phyloP scores from a whole-genome alignment of 1,140 invertebrate species.

The Propsilocerus akamusi region DNA sequence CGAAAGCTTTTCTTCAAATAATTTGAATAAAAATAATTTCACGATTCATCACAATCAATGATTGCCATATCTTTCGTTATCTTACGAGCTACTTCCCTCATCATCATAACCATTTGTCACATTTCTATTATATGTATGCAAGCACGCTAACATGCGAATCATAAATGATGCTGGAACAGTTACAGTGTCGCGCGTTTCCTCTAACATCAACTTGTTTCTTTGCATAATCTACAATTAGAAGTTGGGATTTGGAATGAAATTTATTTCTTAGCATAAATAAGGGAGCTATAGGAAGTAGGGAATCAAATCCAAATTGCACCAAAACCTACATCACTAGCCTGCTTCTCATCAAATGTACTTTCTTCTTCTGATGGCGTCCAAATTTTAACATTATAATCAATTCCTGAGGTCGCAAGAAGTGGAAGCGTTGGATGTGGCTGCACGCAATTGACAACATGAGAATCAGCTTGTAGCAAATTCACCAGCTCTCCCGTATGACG shows the following conservation, averaged over 20 bases:
- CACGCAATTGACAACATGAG: constrained; percentile 72
- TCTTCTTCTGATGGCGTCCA: constrained; percentile 52
- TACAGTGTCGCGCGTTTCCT: constrained; percentile 76
- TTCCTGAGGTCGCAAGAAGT: constrained; percentile 69
- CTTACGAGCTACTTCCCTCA: too few relatives aligned
- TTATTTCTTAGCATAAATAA: constrained; percentile 2
- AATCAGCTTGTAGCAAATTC: constrained; percentile 68
- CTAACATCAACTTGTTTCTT: constrained; percentile 70
- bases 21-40: too few relatives aligned
- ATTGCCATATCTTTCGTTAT: too few relatives aligned
- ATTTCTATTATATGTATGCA: constrained; percentile 29
- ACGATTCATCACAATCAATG: too few relatives aligned
- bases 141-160: constrained; percentile 65
- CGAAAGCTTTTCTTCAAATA: too few relatives aligned
- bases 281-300: neutral
- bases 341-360: constrained; percentile 39
- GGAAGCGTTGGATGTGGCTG: constrained; percentile 71
- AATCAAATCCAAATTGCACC: neutral
- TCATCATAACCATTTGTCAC: too few relatives aligned
- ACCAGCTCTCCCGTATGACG: constrained; percentile 40
- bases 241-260: constrained; percentile 5
- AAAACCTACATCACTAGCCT: constrained; percentile 45
- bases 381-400: constrained; percentile 79
- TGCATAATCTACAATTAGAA: constrained; percentile 44
- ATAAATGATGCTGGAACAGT: constrained; percentile 78